Evolutionary conservation across 2,888 invertebrate genomes (phyloP).

Genomic region (Lapara coniferarum): DNA sequence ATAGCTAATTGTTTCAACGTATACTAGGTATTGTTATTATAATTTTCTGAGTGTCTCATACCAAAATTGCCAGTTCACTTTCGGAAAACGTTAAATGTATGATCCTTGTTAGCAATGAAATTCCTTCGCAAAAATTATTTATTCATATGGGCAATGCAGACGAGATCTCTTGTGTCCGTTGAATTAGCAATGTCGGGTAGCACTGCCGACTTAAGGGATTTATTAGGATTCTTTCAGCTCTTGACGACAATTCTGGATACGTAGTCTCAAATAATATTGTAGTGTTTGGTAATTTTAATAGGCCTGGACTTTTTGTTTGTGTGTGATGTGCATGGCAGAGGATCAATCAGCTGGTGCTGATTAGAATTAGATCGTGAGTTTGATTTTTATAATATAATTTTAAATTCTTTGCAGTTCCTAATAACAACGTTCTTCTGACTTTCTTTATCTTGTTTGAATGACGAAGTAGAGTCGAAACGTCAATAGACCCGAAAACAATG

Average conservation of each 20-base stretch:
- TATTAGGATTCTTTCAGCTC: constrained; percentile 26
- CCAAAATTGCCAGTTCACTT: too few relatives aligned
- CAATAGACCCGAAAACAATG: too few relatives aligned
- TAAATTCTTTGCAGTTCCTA: too few relatives aligned
- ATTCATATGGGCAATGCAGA: constrained; percentile 36
- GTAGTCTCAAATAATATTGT: not conserved
- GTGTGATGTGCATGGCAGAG: too few relatives aligned
- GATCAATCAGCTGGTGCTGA: too few relatives aligned
- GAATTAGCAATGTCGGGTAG: constrained; percentile 9
- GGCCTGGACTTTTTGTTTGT: not conserved
- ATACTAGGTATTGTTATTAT: not conserved
- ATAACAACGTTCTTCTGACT: too few relatives aligned
- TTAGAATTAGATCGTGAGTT: too few relatives aligned
- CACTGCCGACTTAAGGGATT: constrained; percentile 22
- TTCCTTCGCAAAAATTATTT: constrained; percentile 36
- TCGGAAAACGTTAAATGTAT: constrained; percentile 14
- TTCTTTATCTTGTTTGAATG: too few relatives aligned
- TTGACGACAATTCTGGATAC: not conserved
- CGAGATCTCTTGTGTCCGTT: constrained; percentile 20
- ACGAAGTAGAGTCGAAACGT: too few relatives aligned
- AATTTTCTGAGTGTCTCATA: not conserved
- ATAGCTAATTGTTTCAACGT: not conserved
- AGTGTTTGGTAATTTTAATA: not conserved
- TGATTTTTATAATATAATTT: too few relatives aligned
- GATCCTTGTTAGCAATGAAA: constrained; percentile 2